These are phyloP conservation scores for Thera obeliscata DNA, from an alignment of 2,888 invertebrate species.

Conservation along the genomic window DNA sequence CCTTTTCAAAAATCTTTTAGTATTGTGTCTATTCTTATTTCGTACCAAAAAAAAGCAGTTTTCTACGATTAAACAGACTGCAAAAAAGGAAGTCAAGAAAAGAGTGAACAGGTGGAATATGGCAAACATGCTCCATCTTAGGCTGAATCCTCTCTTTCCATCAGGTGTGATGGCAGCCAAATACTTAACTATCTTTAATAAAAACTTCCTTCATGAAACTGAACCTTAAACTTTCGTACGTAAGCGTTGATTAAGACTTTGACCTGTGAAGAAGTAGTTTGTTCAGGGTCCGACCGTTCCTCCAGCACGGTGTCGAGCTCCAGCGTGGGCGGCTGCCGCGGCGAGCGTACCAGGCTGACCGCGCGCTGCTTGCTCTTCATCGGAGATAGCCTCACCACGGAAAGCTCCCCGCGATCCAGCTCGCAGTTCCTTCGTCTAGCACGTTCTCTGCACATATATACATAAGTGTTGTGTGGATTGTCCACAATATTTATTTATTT, in stretches of 20 bases:
- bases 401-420: constrained; percentile 92
- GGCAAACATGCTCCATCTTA: too few relatives aligned
- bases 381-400: constrained; percentile 88
- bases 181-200: too few relatives aligned
- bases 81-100: too few relatives aligned
- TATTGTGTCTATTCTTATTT: constrained; percentile 4
- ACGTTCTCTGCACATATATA: constrained; percentile 85
- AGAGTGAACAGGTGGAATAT: too few relatives aligned
- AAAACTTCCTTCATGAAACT: too few relatives aligned
- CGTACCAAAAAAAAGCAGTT: background rate
- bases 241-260: too few relatives aligned
- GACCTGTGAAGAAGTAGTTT: constrained; percentile 83
- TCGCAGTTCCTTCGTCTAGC: constrained; percentile 92
- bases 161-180: too few relatives aligned
- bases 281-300: constrained; percentile 92
- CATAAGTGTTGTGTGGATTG: background rate
- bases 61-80: background rate
- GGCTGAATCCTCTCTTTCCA: too few relatives aligned
- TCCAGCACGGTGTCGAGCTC: constrained; percentile 94
- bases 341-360: constrained; percentile 82
- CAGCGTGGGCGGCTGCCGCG: constrained; percentile 89
- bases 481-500: background rate
- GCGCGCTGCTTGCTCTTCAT: constrained; percentile 66
- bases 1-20: constrained; percentile 10
- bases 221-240: too few relatives aligned